These are phyloP conservation scores for Apodemus speciosus DNA, from an alignment of 2,113 vertebrate species.

Conservation along the genomic window DNA sequence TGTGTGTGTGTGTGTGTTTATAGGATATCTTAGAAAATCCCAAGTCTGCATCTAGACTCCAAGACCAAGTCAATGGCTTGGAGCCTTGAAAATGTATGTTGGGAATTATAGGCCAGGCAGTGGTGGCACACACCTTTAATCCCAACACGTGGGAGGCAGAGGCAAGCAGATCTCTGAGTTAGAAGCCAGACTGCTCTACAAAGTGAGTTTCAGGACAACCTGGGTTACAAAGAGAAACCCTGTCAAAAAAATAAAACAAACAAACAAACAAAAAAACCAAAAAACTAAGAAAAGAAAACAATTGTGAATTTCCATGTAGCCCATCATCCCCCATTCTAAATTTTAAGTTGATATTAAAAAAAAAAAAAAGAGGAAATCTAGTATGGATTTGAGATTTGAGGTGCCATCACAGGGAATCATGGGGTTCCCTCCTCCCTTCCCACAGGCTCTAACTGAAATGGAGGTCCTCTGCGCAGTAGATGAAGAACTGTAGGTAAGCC, in stretches of 20 bases:
- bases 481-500: slow-evolving; percentile 73
- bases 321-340: background rate
- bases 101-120: background rate
- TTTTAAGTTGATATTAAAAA: background rate
- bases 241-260: no score
- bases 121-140: background rate
- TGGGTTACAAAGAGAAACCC: background rate
- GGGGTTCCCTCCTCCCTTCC: background rate
- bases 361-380: background rate
- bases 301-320: background rate
- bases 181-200: background rate
- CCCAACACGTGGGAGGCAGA: background rate
- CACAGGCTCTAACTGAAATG: slow-evolving; percentile 68
- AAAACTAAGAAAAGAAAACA: background rate
- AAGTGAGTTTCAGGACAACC: background rate
- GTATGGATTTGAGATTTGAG: background rate
- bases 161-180: background rate
- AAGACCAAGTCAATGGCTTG: background rate
- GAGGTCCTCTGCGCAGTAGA: slow-evolving; percentile 82
- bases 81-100: background rate
- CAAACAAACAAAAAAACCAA: background rate
- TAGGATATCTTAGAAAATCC: background rate
- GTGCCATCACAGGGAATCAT: background rate
- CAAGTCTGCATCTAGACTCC: background rate
- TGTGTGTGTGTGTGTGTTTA: no score